These are phyloP conservation scores for human DNA, from an alignment of 2,113 vertebrate species.

Conservation along the genomic window GRCh38 chr5:126484501-126485000, in stretches of 20 bases:
- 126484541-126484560: background rate
- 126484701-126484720: background rate
- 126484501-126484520: conserved; percentile 78
- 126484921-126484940: background rate
- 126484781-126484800: background rate
- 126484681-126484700: background rate
- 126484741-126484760: background rate
- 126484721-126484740: background rate
- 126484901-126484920: background rate
- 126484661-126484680: background rate
- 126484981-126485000: background rate
- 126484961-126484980: background rate
- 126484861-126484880: background rate
- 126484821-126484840: background rate
- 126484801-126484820: background rate
- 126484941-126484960: background rate
- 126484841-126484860: background rate
- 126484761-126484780: background rate
- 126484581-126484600: background rate
- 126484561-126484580: background rate
- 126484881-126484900: background rate
- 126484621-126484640: background rate
- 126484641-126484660: background rate
- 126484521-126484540: conserved; percentile 81
- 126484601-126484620: background rate